A percentile compares a stretch with the other conserved stretches of the same genome.
These are phyloP conservation scores for Atta colombica DNA, from an alignment of 1,140 invertebrate species.

Conservation along the genomic window DNA sequence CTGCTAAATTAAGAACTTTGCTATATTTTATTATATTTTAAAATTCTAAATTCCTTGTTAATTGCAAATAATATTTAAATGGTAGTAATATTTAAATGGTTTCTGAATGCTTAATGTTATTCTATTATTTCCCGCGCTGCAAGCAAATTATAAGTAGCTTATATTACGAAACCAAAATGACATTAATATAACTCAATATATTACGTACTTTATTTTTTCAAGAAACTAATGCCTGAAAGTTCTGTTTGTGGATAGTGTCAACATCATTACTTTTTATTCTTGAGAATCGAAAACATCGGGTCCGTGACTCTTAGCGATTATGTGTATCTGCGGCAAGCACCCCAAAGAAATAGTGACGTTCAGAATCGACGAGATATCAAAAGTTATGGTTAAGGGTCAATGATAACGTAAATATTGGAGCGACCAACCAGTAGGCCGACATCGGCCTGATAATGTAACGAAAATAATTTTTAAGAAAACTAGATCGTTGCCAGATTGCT, in stretches of 20 bases:
- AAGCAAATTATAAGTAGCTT: slow-evolving; percentile 11
- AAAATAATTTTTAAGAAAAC: neutral
- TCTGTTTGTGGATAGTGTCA: neutral
- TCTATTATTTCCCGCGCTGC: neutral
- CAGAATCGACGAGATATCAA: neutral
- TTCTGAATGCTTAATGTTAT: neutral
- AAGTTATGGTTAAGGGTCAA: slow-evolving; percentile 20
- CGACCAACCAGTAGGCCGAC: neutral
- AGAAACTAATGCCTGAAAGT: neutral
- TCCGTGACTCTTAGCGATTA: neutral
- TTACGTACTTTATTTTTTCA: neutral
- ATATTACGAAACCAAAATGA: slow-evolving; percentile 10
- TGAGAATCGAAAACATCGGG: neutral
- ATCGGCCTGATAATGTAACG: neutral
- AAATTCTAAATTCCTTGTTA: neutral
- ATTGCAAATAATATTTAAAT: neutral
- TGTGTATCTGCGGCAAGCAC: neutral
- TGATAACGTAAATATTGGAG: neutral
- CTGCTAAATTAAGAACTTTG: slow-evolving; percentile 1
- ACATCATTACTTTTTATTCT: neutral
- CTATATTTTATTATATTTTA: neutral
- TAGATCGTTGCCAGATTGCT: no score
- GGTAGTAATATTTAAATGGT: neutral
- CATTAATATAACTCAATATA: neutral
- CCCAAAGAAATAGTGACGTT: neutral